A percentile compares a stretch with the other conserved stretches of the same genome.
Conservation (phyloP, 2,797 vertebrate genomes). For the Labroides dimidiatus region DNA sequence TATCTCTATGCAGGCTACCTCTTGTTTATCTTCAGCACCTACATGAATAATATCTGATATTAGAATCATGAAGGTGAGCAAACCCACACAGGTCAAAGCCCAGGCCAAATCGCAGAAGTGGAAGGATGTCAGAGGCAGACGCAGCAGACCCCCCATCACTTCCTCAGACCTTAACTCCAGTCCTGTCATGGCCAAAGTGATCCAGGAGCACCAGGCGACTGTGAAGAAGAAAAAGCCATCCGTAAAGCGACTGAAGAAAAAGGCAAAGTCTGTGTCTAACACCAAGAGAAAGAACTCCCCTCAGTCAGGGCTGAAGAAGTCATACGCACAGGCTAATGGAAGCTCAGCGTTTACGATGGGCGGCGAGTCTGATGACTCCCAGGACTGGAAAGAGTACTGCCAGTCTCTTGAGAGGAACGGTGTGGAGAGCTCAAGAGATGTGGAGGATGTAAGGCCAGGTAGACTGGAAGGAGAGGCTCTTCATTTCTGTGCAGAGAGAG, state of each 20-base stretch:
- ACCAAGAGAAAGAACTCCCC: conserved; percentile 34
- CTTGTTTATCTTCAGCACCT: conserved; percentile 15
- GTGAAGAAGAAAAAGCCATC: conserved; percentile 73
- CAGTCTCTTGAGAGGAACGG: conserved; percentile 63
- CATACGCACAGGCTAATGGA: conserved; percentile 73
- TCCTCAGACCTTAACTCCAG: conserved; percentile 58
- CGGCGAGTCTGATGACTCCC: conserved; percentile 62
- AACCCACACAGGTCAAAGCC: conserved; percentile 55
- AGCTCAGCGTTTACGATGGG: conserved; percentile 44
- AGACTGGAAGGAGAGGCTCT: conserved; percentile 67
- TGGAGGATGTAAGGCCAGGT: conserved; percentile 7
- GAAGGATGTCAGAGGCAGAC: conserved; percentile 74
- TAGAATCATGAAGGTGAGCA: conserved; percentile 83
- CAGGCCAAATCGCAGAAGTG: conserved; percentile 67
- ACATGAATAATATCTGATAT: conserved; percentile 6
- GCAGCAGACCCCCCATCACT: conserved; percentile 55
- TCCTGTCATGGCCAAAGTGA: conserved; percentile 53
- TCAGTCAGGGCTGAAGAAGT: conserved; percentile 36
- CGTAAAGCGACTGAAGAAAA: conserved; percentile 80
- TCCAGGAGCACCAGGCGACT: conserved; percentile 63
- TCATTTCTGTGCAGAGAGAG: conserved; percentile 76
- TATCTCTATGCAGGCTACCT: conserved; percentile 33
- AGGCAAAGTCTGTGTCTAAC: conserved; percentile 53
- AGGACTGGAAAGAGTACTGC: conserved; percentile 79
- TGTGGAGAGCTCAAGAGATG: conserved; percentile 2